Percentiles rank a stretch among this genome's conserved stretches.
Evolutionary conservation across 2,113 vertebrate species (phyloP).

Genomic region (Tinamus guttatus): DNA sequence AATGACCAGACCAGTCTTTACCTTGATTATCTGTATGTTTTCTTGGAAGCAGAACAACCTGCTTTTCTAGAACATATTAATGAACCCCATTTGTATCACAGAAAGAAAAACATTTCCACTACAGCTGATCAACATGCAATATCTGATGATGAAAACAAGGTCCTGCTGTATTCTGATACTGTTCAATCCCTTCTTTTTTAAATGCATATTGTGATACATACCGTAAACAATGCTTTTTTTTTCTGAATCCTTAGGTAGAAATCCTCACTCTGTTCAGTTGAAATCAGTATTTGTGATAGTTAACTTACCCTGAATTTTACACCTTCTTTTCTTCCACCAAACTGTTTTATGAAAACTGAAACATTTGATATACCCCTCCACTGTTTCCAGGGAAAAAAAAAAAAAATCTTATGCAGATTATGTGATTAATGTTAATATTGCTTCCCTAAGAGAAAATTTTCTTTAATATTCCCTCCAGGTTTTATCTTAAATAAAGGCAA

Average conservation of each 20-base stretch:
- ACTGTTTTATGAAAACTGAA: background rate
- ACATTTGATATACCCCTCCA: background rate
- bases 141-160: background rate
- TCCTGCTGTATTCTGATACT: background rate
- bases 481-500: background rate
- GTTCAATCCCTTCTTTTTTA: background rate
- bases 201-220: background rate
- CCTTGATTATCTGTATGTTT: background rate
- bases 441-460: background rate
- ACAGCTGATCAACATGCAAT: rapidly evolving
- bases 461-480: background rate
- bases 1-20: background rate
- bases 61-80: background rate
- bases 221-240: background rate
- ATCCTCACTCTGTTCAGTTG: background rate
- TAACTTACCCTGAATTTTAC: background rate
- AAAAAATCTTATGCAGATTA: background rate
- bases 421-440: background rate
- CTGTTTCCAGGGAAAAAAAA: background rate
- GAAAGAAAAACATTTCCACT: background rate
- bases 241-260: background rate
- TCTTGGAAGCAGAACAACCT: background rate
- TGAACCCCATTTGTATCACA: background rate
- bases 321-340: background rate
- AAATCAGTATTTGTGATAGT: background rate